These are phyloP conservation scores for Lasioglossum marginatum DNA, from an alignment of 2,888 invertebrate species.

Conservation along the genomic window DNA sequence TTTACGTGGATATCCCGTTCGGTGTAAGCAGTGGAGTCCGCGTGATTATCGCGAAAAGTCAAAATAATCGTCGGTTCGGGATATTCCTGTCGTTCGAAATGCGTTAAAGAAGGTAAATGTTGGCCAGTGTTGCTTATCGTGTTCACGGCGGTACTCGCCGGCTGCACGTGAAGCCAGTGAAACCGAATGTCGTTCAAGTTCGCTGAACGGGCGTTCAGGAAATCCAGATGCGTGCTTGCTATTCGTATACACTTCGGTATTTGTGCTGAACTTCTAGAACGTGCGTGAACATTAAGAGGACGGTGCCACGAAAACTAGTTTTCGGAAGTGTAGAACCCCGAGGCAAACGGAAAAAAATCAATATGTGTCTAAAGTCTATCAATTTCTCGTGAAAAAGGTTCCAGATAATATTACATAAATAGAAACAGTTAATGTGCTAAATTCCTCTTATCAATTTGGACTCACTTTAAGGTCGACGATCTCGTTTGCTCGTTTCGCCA, in stretches of 20 bases:
- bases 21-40: conserved; percentile 73
- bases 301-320: conserved; percentile 21
- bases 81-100: conserved; percentile 67
- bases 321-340: conserved; percentile 24
- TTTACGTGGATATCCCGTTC: conserved; percentile 75
- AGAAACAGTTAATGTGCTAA: conserved; percentile 55
- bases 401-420: conserved; percentile 70
- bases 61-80: conserved; percentile 62
- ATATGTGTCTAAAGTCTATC: conserved; percentile 45
- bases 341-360: conserved; percentile 47
- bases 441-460: conserved; percentile 47
- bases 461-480: conserved; percentile 35
- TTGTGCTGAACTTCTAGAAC: conserved; percentile 47
- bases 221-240: conserved; percentile 72
- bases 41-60: conserved; percentile 72
- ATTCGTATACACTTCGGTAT: conserved; percentile 52
- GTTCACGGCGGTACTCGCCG: background rate
- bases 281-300: conserved; percentile 25
- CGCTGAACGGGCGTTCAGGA: conserved; percentile 62
- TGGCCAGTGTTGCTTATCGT: conserved; percentile 32
- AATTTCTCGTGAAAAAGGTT: conserved; percentile 50
- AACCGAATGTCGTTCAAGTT: conserved; percentile 49
- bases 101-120: conserved; percentile 69
- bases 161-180: conserved; percentile 24
- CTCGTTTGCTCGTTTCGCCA: conserved; percentile 12